phyloP scores from a whole-genome alignment of 2,797 vertebrate genomes.

The Hydrocynus forskahlii region DNA sequence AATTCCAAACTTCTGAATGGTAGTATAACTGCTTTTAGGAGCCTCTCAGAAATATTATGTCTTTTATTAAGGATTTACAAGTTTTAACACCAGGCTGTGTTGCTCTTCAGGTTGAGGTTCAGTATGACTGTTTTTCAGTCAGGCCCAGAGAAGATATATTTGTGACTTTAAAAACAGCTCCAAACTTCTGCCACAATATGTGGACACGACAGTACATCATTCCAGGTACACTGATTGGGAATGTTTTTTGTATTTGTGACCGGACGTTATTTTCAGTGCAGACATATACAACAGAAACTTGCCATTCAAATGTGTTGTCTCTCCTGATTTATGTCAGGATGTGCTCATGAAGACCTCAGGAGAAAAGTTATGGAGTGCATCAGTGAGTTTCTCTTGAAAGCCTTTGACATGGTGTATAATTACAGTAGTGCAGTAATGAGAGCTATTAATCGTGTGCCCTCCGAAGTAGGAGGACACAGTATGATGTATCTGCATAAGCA shows the following conservation, averaged over 20 bases:
- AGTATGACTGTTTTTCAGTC: constrained; percentile 76
- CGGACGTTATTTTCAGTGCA: neutral
- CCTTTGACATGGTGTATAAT: neutral
- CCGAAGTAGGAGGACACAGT: neutral
- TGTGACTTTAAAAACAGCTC: constrained; percentile 78
- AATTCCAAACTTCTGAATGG: no score
- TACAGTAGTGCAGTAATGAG: neutral
- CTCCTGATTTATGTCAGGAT: constrained; percentile 68
- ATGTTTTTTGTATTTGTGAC: neutral
- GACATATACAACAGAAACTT: neutral
- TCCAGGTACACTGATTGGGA: constrained; percentile 69
- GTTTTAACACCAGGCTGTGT: constrained; percentile 38
- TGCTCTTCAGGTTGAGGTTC: constrained; percentile 72
- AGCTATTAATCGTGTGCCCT: neutral
- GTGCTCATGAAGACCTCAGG: constrained; percentile 73
- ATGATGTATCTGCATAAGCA: neutral
- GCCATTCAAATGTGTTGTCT: constrained; percentile 8
- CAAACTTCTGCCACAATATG: constrained; percentile 76
- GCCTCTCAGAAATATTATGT: neutral
- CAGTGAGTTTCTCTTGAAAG: constrained; percentile 65
- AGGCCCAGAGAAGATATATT: constrained; percentile 71
- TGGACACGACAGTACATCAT: constrained; percentile 71
- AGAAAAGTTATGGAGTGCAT: constrained; percentile 71
- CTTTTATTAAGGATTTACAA: neutral
- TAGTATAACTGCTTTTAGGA: neutral